These are phyloP conservation scores for Drosophila insularis DNA, from an alignment of 1,140 invertebrate species.

Conservation along the genomic window DNA sequence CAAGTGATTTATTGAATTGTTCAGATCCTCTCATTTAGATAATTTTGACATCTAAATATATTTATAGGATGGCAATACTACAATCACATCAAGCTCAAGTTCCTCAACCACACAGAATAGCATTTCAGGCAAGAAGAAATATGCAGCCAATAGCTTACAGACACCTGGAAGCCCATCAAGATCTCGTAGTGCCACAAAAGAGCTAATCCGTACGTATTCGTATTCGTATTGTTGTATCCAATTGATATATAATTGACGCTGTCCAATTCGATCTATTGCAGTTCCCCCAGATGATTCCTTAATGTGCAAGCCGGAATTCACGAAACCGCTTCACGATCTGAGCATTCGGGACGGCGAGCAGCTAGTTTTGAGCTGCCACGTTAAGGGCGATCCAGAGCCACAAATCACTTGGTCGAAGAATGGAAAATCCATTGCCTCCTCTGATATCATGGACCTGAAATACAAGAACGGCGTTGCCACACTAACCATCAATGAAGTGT, in stretches of 20 bases:
- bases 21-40: neutral
- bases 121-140: conserved; percentile 85
- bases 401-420: conserved; percentile 94
- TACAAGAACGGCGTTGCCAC: conserved; percentile 94
- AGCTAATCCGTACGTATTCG: conserved; percentile 89
- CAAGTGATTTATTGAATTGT: neutral
- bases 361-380: conserved; percentile 89
- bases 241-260: too few species aligned
- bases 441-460: conserved; percentile 94
- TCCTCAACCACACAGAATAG: conserved; percentile 55
- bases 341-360: conserved; percentile 92
- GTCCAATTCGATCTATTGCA: conserved; percentile 61
- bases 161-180: conserved; percentile 89
- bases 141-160: conserved; percentile 89
- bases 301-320: conserved; percentile 93
- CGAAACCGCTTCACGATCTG: conserved; percentile 87
- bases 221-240: neutral
- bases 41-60: neutral
- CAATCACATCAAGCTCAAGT: conserved; percentile 39
- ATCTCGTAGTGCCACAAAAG: conserved; percentile 94
- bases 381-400: conserved; percentile 95
- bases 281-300: conserved; percentile 92
- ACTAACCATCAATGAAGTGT: conserved; percentile 94
- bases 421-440: conserved; percentile 88
- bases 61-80: conserved; percentile 47